Conservation (phyloP, 2,888 invertebrate genomes). For the Torymus auratus region DNA sequence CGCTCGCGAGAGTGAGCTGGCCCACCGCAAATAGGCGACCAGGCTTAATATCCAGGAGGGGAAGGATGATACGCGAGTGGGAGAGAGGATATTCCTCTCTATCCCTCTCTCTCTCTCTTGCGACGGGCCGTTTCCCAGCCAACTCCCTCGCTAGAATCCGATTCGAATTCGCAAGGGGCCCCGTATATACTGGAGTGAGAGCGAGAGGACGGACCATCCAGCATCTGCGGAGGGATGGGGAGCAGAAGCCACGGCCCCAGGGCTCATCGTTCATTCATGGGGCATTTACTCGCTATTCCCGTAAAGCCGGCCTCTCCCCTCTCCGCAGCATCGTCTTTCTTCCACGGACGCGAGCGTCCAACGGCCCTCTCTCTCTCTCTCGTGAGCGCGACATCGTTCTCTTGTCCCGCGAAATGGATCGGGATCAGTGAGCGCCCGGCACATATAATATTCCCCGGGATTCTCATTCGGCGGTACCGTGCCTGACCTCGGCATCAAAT, state of each 20-base stretch:
- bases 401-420: constrained; percentile 72
- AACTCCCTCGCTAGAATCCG: constrained; percentile 69
- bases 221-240: constrained; percentile 1
- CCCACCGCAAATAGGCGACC: constrained; percentile 3
- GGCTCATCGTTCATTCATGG: constrained; percentile 77
- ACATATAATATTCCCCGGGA: constrained; percentile 67
- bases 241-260: constrained; percentile 60
- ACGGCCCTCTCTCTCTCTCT: constrained; percentile 62
- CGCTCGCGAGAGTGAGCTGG: neutral
- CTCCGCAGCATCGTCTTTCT: constrained; percentile 54
- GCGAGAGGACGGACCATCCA: neutral
- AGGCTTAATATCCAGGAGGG: constrained; percentile 54
- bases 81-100: constrained; percentile 61
- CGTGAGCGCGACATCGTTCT: constrained; percentile 63
- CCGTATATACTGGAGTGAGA: neutral
- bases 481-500: constrained; percentile 14
- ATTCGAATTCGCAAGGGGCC: constrained; percentile 67
- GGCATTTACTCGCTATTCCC: constrained; percentile 75
- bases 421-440: constrained; percentile 65
- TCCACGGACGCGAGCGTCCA: constrained; percentile 40
- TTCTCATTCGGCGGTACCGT: neutral
- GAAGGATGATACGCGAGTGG: constrained; percentile 66
- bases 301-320: constrained; percentile 68
- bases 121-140: constrained; percentile 38
- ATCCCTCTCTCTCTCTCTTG: too few species aligned